Base-by-base conservation (phyloP, 2,888 invertebrate genomes). In the Phytoseiulus persimilis region DNA sequence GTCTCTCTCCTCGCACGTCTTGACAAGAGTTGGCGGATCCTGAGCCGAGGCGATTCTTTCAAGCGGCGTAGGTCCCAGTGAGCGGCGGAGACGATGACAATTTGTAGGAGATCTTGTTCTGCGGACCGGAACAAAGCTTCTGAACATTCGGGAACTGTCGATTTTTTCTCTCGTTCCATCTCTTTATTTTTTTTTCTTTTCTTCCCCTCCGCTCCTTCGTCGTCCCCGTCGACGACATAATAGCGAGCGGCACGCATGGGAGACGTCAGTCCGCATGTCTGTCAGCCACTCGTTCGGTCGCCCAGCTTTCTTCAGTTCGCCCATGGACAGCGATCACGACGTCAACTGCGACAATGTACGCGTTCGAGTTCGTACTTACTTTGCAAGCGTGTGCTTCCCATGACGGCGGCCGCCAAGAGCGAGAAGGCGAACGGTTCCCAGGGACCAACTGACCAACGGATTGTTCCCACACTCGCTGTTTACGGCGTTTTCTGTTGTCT, bases 401-500 rank as follows among this genome's bases (percentile, higher is more conserved):
- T 65, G 65, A 65, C 65, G 65, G 28, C 65, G 65, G 65, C 65
- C 65, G 65, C 65, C 65, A 65, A 65, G 65, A 65, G 11, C 65
- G 18, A 65, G 65, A 65, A 14, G 18, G 65, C 28, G 65, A 65
- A 65, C 65, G 65, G 65, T 65, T 65, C 65, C 65, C 65, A 65
- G 5, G 28, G 65, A 65, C 65, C 65, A 28, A 65, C 65, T 65
- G 65, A 65, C 65, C 65, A 65, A 65, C 65, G 65, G 65, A 65
- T 65, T 65, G 65, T 65, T 65, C 65, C 28, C 65, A 65, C 65
- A 65, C 9, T 23, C 11, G 23, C 65, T 65, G 65, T 65, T 65
- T 65, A 65, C 65, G 65, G 65, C 65, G 65, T 65, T 65, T 65
- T 65, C 65, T 65, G 65, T 65, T 65, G 65, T 65, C 65, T 65